Conservation (phyloP, 2,797 vertebrate species). For the Oceanodroma leucorhoa region DNA sequence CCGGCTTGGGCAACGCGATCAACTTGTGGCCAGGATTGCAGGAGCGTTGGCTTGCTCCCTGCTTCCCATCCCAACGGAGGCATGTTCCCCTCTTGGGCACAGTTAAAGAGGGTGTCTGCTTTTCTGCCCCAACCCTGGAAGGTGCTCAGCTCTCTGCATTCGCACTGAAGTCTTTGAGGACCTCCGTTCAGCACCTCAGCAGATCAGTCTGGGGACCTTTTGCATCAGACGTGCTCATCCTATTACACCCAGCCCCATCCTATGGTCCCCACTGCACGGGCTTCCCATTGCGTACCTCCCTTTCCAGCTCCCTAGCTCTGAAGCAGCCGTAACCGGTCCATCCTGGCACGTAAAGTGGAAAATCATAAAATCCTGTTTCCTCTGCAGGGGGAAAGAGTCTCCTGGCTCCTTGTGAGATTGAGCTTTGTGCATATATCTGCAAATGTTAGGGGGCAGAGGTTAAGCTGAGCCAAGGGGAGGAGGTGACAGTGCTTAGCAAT, state of each 20-base stretch:
- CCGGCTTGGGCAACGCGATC: neutral
- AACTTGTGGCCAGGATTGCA: neutral
- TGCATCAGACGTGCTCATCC: rapidly evolving
- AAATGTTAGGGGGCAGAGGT: constrained; percentile 4
- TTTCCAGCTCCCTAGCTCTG: neutral
- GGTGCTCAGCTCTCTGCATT: neutral
- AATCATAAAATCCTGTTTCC: neutral
- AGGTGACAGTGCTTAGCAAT: neutral
- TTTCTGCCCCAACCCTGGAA: rapidly evolving
- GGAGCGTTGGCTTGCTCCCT: neutral
- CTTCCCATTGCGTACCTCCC: neutral
- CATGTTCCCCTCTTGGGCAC: neutral
- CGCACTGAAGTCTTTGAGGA: neutral
- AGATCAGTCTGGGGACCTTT: neutral
- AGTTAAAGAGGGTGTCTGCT: neutral
- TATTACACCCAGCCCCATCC: neutral
- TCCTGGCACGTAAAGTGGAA: rapidly evolving
- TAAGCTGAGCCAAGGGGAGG: neutral
- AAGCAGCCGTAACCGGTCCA: rapidly evolving
- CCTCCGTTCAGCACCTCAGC: neutral
- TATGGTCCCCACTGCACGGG: rapidly evolving
- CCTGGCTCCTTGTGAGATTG: neutral
- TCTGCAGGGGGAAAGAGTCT: neutral
- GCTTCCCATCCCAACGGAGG: neutral
- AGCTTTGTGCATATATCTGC: neutral